phyloP scores from a whole-genome alignment of 2,888 invertebrate species.

The Hesperia comma region DNA sequence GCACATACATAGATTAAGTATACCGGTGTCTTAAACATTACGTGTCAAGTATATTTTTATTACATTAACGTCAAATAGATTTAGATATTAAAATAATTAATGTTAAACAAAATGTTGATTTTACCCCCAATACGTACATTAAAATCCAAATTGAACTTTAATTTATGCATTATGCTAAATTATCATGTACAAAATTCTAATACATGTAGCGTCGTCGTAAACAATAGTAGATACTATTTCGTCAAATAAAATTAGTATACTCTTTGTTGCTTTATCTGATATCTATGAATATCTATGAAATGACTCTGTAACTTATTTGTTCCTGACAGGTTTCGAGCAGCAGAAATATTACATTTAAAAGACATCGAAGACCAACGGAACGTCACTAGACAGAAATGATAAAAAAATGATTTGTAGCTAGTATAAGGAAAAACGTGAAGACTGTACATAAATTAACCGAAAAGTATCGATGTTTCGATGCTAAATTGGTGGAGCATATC shows the following conservation, averaged over 20 bases:
- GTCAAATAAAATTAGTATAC: slow-evolving; percentile 27
- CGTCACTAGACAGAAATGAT: slow-evolving; percentile 65
- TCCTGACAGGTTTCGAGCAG: slow-evolving; percentile 60
- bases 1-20: too few species aligned
- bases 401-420: slow-evolving; percentile 55
- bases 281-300: slow-evolving; percentile 41
- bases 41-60: too few species aligned
- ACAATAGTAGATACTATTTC: slow-evolving; percentile 5
- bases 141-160: too few species aligned
- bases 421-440: slow-evolving; percentile 65
- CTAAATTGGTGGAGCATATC: slow-evolving; percentile 77
- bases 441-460: slow-evolving; percentile 74
- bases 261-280: slow-evolving; percentile 35
- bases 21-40: too few species aligned
- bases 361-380: slow-evolving; percentile 63
- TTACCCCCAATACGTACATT: too few species aligned
- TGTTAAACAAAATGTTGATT: too few species aligned
- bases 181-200: slow-evolving; percentile 4
- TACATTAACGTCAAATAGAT: too few species aligned
- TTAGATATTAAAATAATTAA: too few species aligned
- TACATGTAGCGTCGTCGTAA: slow-evolving; percentile 8
- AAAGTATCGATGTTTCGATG: slow-evolving; percentile 58
- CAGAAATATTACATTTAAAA: slow-evolving; percentile 59
- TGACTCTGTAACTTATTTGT: slow-evolving; percentile 40
- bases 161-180: neutral